Conservation (phyloP, 2,113 vertebrate genomes). For the Syrmaticus mikado region DNA sequence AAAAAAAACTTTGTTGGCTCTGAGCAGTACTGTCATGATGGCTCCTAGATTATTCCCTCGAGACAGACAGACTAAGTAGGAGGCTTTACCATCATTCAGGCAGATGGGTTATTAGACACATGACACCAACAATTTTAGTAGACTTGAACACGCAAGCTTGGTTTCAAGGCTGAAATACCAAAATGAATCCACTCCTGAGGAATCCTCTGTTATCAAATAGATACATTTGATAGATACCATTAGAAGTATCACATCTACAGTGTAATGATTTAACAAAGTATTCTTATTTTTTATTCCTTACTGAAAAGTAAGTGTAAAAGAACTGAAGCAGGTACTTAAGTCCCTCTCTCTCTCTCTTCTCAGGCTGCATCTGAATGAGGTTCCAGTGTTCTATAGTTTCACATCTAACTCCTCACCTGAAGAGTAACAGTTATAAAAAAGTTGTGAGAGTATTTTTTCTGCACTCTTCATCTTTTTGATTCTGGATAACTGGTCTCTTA, state of each 20-base stretch:
- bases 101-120: slow-evolving; percentile 41
- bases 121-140: slow-evolving; percentile 38
- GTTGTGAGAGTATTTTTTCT: background rate
- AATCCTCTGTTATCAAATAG: background rate
- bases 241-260: background rate
- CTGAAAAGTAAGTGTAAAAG: background rate
- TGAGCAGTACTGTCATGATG: background rate
- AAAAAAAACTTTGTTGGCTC: slow-evolving; percentile 12
- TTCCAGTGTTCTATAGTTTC: background rate
- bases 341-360: background rate
- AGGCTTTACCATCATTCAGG: slow-evolving; percentile 34
- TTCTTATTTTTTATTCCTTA: background rate
- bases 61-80: slow-evolving; percentile 47
- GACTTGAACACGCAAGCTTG: background rate
- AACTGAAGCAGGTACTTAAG: background rate
- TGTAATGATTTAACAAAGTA: background rate
- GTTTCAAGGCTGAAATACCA: slow-evolving; percentile 23
- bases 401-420: background rate
- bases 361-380: background rate
- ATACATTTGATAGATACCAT: background rate
- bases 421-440: background rate
- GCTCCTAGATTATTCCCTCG: slow-evolving; percentile 37
- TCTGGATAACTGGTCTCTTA: background rate
- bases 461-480: background rate
- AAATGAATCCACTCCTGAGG: background rate